Evolutionary conservation across 2,888 invertebrate genomes (phyloP), one percentile per base, ranked within the genome.

Genomic region (Lottia gigantea): DNA sequence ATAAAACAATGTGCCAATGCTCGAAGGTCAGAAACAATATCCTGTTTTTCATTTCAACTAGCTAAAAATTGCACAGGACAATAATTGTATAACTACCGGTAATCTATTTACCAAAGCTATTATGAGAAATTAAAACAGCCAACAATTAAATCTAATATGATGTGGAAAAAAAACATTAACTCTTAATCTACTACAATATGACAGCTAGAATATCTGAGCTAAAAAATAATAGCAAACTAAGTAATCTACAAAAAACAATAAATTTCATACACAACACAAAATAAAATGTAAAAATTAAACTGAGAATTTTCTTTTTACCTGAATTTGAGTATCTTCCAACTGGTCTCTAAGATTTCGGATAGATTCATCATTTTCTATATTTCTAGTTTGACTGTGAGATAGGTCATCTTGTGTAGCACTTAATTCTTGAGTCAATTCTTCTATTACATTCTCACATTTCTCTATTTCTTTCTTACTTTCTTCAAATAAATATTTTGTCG

Each of bases 391-490:
- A 2, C 83, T 76, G 63, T 81, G 72, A 19, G 82, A 78, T 61
- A 87, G 74, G 45, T 87, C 86, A 61, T 84, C 83, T 74, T 87
- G 86, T 0, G 81, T 76, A 7, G 78, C 75, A 68, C 78, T 82
- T 66, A 86, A 76, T 74, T 87, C 88, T 55, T 79, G 76, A 6
- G 86, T 87, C 46, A 88, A 77, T 74, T 85, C 82, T 64, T 87
- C 85, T 1, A 87, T 85, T 64, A 85, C 82, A 47, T 85, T 83
- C 75, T 88, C 86, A 72, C 85, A 84, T 66, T 83, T 83, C 64
- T 71, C 73, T 25, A 86, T 78, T 68, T 87, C 83, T 31, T 75
- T 78, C 79, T 83, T 84, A 16, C 79, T 78, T 70, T 85, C 85
- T 15, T 75, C 75, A 69, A 84, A 80, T 74, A 82, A 79, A n/a